A percentile compares a stretch with the other conserved stretches of the same genome.
These are phyloP conservation scores for Branchinecta lindahli DNA, from an alignment of 1,140 invertebrate species.

Conservation along the genomic window DNA sequence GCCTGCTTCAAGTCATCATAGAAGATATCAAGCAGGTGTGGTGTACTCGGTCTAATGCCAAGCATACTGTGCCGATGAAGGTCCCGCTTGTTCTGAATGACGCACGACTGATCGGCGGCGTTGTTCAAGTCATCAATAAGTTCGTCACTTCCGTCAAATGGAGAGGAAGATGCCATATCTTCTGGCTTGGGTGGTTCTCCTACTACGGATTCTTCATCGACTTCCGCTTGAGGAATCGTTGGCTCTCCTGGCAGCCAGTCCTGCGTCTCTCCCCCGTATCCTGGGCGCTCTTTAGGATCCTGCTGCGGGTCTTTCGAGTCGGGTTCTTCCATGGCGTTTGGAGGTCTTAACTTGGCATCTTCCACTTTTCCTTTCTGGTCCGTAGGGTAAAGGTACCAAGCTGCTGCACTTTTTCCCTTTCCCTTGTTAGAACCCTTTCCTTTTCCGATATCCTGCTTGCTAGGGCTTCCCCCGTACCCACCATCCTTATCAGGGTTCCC, in stretches of 20 bases:
- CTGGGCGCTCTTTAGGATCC: background rate
- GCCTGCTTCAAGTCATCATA: background rate
- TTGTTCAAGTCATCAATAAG: background rate
- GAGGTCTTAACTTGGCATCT: too few relatives aligned
- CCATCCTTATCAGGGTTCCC: background rate
- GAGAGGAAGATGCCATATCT: conserved; percentile 1
- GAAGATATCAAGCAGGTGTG: background rate
- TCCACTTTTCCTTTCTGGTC: background rate
- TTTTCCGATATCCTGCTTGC: background rate
- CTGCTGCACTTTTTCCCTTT: background rate
- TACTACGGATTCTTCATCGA: background rate
- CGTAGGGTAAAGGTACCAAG: background rate
- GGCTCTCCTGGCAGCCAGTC: background rate
- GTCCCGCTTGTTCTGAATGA: too few relatives aligned
- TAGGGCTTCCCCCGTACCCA: background rate
- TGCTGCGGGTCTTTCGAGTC: background rate
- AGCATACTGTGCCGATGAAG: background rate
- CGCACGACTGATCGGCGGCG: background rate
- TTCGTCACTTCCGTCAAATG: background rate
- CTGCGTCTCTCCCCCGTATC: background rate
- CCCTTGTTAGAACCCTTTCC: background rate
- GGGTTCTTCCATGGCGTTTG: background rate
- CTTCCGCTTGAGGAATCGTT: background rate
- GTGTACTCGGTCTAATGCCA: background rate
- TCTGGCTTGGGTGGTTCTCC: conserved; percentile 3